A percentile compares a stretch with the other conserved stretches of the same genome.
Conservation (phyloP, 2,888 invertebrate genomes). For the Tachystola acroxantha region DNA sequence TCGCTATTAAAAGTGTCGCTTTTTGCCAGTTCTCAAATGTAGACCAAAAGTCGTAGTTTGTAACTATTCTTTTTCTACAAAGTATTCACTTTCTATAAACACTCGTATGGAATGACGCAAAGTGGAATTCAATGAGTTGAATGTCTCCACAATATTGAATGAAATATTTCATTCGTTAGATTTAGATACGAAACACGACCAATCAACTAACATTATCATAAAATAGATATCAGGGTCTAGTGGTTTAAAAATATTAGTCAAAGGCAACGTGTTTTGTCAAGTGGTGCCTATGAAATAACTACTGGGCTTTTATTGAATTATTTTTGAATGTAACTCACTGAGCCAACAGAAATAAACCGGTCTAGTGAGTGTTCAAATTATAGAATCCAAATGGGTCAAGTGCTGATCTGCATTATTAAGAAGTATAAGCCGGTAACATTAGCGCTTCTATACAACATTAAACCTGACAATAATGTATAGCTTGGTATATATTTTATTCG, state of each 20-base stretch:
- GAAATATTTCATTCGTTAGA: neutral
- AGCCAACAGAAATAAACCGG: slow-evolving; percentile 29
- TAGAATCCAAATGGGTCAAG: slow-evolving; percentile 33
- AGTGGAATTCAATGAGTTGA: too few relatives aligned
- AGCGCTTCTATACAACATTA: too few relatives aligned
- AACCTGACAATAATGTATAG: slow-evolving; percentile 1
- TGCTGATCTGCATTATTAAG: slow-evolving; percentile 13
- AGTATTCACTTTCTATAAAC: too few relatives aligned
- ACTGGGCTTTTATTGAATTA: slow-evolving; percentile 8
- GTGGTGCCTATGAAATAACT: slow-evolving; percentile 21
- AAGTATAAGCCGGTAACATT: neutral
- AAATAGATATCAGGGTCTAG: neutral
- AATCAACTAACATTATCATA: neutral
- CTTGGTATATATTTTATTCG: slow-evolving; percentile 3
- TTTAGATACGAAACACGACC: neutral
- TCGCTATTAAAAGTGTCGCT: too few relatives aligned
- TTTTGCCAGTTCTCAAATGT: too few relatives aligned
- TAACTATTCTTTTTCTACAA: too few relatives aligned
- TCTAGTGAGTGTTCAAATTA: slow-evolving; percentile 18
- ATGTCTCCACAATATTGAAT: neutral
- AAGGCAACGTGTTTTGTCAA: slow-evolving; percentile 25
- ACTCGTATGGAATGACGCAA: too few relatives aligned
- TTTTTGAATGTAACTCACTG: slow-evolving; percentile 18
- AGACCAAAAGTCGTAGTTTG: too few relatives aligned
- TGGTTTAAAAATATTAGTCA: slow-evolving; percentile 13